phyloP scores from a whole-genome alignment of 64 coral and sea anemone species.

The Actinia tenebrosa region DNA sequence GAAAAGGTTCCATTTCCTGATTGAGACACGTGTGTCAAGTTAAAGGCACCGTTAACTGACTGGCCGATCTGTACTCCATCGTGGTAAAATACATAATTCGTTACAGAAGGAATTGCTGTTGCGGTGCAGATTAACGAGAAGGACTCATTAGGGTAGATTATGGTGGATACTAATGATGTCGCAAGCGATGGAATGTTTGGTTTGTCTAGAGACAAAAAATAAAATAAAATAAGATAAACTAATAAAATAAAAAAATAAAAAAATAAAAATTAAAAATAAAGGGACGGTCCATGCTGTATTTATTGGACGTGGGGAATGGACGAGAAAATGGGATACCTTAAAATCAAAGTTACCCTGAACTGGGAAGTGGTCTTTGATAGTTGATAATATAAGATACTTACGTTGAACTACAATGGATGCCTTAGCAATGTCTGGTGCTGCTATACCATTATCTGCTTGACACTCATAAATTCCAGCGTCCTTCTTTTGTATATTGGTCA shows the following conservation, averaged over 20 bases:
- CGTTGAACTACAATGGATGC: constrained; percentile 29
- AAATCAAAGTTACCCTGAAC: no score
- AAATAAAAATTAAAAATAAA: neutral
- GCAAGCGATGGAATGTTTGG: constrained; percentile 32
- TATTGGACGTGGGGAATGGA: no score
- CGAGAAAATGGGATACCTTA: no score
- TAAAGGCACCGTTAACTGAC: constrained; percentile 20
- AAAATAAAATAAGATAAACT: no score
- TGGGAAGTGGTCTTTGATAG: no score
- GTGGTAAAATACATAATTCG: constrained; percentile 37
- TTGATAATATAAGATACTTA: constrained; percentile 1
- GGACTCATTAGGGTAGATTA: constrained; percentile 26
- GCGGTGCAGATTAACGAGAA: constrained; percentile 33
- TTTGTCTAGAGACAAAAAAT: constrained; percentile 24
- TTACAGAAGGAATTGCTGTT: constrained; percentile 40
- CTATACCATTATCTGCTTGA: constrained; percentile 32
- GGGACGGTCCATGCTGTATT: no score
- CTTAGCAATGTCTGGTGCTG: constrained; percentile 14
- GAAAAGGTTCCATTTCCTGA: constrained; percentile 27
- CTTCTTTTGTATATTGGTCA: neutral
- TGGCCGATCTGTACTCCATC: constrained; percentile 17
- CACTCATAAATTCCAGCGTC: constrained; percentile 49
- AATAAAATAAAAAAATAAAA: neutral
- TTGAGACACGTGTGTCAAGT: constrained; percentile 12
- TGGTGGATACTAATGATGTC: constrained; percentile 18